Evolutionary conservation across 2,888 invertebrate genomes (phyloP), one percentile per base, ranked within the genome.

Genomic region (Sesia apiformis): DNA sequence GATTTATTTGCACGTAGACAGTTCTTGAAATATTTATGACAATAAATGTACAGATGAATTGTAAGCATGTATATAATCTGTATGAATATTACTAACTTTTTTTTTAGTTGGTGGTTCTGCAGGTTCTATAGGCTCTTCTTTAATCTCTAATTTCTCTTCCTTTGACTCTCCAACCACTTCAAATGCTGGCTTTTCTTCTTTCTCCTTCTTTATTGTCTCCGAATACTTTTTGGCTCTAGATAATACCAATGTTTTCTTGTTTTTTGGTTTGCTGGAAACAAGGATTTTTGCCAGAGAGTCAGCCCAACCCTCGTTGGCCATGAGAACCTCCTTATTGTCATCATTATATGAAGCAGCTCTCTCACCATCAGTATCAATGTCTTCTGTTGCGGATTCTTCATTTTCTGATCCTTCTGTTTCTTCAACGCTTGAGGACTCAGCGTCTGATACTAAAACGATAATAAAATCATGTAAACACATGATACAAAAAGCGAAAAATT

Each of bases 261-360:
- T 90, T 76, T 94, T 94, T 0, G 95, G 94, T 72, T 95, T 94
- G 40, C 91, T 93, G 2, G 93, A 91, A 57, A 91, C 92, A 39
- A 97, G 86, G 61, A 97, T 94, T 80, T 96, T 96, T 4, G 93
- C 90, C 72, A 97, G 92, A 0, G 94, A 95, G 81, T 96, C 93
- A 3, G 95, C 96, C 96, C 96, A 96, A 3, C 93, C 94, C 59
- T 91, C 83, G 75, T 95, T 95, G 0, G 88, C 73, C 53, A 84
- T 64, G n/a, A 90, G 56, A 51, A 65, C 61, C 4, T 62, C 62
- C 52, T 67, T 68, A 51, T 67, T 66, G 7, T 63, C 60, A 49
- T 65, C 59, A 7, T 63, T 60, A 49, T 65, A 58, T 39, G 53
- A 58, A 39, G 52, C 63, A 51, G 60, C 53, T 54, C 62, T 58